These are phyloP conservation scores for Calephelis virginiensis DNA, from an alignment of 1,140 invertebrate species.

Conservation along the genomic window DNA sequence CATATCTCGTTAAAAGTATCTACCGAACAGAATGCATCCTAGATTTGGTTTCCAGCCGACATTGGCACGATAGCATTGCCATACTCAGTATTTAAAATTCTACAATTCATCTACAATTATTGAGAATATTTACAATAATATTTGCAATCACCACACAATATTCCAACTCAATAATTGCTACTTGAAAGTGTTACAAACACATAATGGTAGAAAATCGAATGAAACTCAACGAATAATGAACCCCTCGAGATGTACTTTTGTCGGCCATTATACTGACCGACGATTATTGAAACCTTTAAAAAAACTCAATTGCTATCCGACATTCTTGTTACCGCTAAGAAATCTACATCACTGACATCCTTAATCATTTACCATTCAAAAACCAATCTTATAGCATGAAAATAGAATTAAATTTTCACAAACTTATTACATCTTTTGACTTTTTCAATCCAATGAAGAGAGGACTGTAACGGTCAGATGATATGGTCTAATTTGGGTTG, in stretches of 20 bases:
- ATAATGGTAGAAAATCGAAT: slow-evolving; percentile 8
- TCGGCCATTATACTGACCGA: slow-evolving; percentile 32
- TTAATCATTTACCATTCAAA: slow-evolving; percentile 27
- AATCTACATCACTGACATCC: slow-evolving; percentile 31
- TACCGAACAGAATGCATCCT: no score
- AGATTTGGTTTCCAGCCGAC: no score
- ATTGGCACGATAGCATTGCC: no score
- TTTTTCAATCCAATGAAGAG: slow-evolving; percentile 16
- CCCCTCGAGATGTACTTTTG: slow-evolving; percentile 7
- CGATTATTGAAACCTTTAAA: slow-evolving; percentile 40
- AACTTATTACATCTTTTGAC: slow-evolving; percentile 5
- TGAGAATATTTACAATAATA: no score
- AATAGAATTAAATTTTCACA: slow-evolving; percentile 19
- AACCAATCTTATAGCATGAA: slow-evolving; percentile 17
- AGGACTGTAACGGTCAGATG: slow-evolving; percentile 22
- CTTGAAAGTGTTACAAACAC: slow-evolving; percentile 15
- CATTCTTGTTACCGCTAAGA: slow-evolving; percentile 30
- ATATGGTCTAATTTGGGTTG: slow-evolving; percentile 39
- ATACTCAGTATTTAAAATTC: no score
- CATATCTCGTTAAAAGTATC: no score
- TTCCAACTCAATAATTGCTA: slow-evolving; percentile 16
- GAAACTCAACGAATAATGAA: slow-evolving; percentile 10
- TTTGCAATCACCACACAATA: not conserved
- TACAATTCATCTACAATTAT: no score
- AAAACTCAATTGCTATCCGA: slow-evolving; percentile 39